Percentiles rank a stretch among this genome's conserved stretches.
Conservation (phyloP, 2,888 invertebrate genomes). For the Agrochola litura region DNA sequence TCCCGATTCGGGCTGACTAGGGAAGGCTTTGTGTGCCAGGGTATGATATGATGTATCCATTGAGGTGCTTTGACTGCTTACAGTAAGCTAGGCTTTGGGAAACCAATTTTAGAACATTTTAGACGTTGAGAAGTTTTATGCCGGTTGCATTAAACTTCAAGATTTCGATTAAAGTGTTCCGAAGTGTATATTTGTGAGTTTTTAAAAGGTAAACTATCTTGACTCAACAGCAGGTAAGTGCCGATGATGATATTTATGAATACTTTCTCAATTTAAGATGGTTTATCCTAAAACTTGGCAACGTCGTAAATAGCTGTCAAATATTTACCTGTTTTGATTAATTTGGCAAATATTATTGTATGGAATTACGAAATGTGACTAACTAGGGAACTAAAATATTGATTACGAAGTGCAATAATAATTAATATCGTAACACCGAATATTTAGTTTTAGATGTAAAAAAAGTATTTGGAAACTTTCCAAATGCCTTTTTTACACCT, state of each 20-base stretch:
- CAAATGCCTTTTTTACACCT: too few relatives aligned
- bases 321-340: too few relatives aligned
- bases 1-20: slow-evolving; percentile 73
- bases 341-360: too few relatives aligned
- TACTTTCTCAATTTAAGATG: neutral
- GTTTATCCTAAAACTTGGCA: too few relatives aligned
- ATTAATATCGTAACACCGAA: too few relatives aligned
- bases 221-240: too few relatives aligned
- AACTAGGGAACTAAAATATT: too few relatives aligned
- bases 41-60: slow-evolving; percentile 67
- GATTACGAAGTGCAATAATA: too few relatives aligned
- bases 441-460: too few relatives aligned
- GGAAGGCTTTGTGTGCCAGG: slow-evolving; percentile 66
- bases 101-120: slow-evolving; percentile 43
- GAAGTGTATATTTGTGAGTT: neutral
- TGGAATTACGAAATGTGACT: too few relatives aligned
- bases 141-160: neutral
- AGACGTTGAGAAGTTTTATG: slow-evolving; percentile 1
- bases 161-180: neutral
- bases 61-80: slow-evolving; percentile 56
- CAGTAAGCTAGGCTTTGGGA: slow-evolving; percentile 42
- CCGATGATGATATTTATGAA: neutral
- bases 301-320: too few relatives aligned
- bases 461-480: too few relatives aligned
- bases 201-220: neutral